Evolutionary conservation across 2,113 vertebrate genomes (phyloP).

Genomic region (Microcebus ravelobensis): DNA sequence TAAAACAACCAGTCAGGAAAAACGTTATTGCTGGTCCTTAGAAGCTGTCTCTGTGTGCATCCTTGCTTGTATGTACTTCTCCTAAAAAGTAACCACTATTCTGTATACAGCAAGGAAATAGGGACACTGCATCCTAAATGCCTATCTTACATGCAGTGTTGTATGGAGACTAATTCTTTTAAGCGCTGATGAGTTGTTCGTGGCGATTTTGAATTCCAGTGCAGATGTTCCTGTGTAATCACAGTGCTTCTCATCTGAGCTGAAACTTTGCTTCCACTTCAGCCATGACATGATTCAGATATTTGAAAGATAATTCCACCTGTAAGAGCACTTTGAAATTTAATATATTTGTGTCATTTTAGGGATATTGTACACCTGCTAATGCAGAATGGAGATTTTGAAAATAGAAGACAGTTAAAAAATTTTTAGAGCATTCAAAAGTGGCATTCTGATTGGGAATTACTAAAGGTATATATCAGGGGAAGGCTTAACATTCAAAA

Average conservation of each 20-base stretch:
- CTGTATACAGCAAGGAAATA: not conserved
- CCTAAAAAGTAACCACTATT: not conserved
- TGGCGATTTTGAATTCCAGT: not conserved
- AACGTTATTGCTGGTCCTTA: not conserved
- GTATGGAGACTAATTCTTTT: not conserved
- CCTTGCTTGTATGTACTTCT: accelerated
- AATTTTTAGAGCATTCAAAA: not conserved
- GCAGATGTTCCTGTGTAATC: not conserved
- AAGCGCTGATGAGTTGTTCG: not conserved
- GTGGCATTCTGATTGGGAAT: not conserved
- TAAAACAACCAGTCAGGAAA: not conserved
- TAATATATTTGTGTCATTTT: not conserved
- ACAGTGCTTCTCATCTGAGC: not conserved
- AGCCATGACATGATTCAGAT: not conserved
- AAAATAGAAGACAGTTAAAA: not conserved
- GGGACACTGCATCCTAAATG: not conserved
- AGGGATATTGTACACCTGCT: not conserved
- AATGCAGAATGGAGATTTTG: not conserved
- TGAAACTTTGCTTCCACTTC: not conserved
- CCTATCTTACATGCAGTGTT: not conserved
- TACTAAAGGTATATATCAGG: not conserved
- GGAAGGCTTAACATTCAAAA: not conserved
- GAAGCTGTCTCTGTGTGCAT: not conserved
- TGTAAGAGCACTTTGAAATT: not conserved
- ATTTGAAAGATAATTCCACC: not conserved